phyloP scores from a whole-genome alignment of 2,888 invertebrate species.

The Odontomyia ornata region DNA sequence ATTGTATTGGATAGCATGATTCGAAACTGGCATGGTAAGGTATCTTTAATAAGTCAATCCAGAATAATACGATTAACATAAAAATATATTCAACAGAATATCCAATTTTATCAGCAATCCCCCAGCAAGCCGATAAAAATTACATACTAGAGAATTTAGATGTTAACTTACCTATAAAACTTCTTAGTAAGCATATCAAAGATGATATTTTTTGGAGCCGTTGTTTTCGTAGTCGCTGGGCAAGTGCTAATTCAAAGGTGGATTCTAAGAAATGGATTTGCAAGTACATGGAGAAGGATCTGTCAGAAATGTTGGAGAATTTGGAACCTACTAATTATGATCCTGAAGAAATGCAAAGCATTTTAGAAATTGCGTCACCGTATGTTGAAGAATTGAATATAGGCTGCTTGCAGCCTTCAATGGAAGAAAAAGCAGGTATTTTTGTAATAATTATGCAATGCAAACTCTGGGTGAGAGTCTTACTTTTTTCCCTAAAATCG shows the following conservation, averaged over 20 bases:
- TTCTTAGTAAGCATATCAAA: constrained; percentile 59
- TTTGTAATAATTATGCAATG: no score
- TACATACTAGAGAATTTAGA: constrained; percentile 61
- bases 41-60: neutral
- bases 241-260: constrained; percentile 52
- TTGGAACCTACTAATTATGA: constrained; percentile 61
- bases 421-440: constrained; percentile 53
- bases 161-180: constrained; percentile 59
- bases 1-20: constrained; percentile 60
- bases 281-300: constrained; percentile 64
- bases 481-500: no score
- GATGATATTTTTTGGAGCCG: constrained; percentile 62
- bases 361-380: constrained; percentile 61
- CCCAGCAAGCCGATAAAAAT: constrained; percentile 59
- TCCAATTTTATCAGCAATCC: constrained; percentile 58
- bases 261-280: constrained; percentile 58
- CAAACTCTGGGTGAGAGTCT: no score
- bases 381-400: constrained; percentile 62
- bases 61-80: neutral
- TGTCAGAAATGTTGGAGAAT: constrained; percentile 63
- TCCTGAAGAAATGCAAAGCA: constrained; percentile 57
- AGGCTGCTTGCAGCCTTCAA: constrained; percentile 60
- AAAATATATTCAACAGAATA: constrained; percentile 55
- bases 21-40: constrained; percentile 60
- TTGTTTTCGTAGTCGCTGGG: constrained; percentile 60